Evolutionary conservation across 2,888 invertebrate species (phyloP), one percentile per base, ranked within the genome.

Genomic region (Cheilosia impressa): DNA sequence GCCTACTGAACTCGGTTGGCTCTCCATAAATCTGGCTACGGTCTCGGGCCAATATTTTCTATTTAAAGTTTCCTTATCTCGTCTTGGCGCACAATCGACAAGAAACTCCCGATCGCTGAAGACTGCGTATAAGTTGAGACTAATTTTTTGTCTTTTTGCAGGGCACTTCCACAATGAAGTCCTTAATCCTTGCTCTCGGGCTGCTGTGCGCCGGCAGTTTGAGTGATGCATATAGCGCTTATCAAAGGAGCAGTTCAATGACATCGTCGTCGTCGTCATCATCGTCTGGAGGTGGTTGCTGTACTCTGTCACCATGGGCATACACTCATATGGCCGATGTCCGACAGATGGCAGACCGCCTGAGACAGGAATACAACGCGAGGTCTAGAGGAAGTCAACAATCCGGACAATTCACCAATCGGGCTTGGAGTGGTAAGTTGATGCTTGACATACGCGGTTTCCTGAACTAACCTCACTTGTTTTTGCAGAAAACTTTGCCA

Each of bases 291-390:
- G 60, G 57, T 9, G 69, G 88, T 58, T 87, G 90, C 0, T 83
- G 77, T n/a, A 24, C 15, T 15, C 79, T 91, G 0, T 90, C 88
- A 27, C 87, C 88, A 55, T 92, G 92, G 91, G 90, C 90, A 17
- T 88, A 90, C 34, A 83, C 68, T 2, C 90, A 92, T 72, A 88
- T 89, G 52, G 88, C 89, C 41, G 91, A 90, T 53, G 89, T 92
- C 24, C 89, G 90, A 4, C 89, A 90, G 57, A 88, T 92, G 65
- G 91, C 91, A 7, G 90, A 90, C 55, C 89, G 88, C 13, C 75
- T 92, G 53, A 89, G 90, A 4, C 88, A 89, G 75, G 90, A 90
- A 77, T 92, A 90, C 57, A 92, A 91, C 85, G 78, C 87, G 9
- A 87, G 90, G 73, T 90, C 91, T 0, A 84, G 89, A 3, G 90